Evolutionary conservation across 2,113 vertebrate species (phyloP), one percentile per base, ranked within the genome.

Genomic region (Crotalus tigris): DNA sequence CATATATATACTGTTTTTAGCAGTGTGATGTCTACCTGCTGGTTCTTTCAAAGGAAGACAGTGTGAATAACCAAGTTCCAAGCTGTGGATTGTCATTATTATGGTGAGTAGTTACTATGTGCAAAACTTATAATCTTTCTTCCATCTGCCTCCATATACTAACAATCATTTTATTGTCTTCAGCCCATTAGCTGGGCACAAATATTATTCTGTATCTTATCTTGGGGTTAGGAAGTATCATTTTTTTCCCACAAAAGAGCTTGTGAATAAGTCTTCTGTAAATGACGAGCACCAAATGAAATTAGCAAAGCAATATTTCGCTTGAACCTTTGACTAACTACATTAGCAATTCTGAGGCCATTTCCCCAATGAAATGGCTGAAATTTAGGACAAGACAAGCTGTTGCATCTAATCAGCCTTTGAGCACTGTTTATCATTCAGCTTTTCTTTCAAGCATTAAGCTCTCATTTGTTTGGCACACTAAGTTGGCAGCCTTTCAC

Each of bases 381-480:
- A 85, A 89, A 58, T 51, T 54, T 57, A n/a, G 87, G 51, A 11
- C 49, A 26, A 46, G 26, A 51, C 58, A 49, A 53, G 54, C 33
- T 5, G 17, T 21, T 33, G 29, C 75, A 39, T 61, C 55, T 93
- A 90, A 90, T 85, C 87, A 93, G 69, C 69, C 53, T 86, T 64
- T 54, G 88, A 92, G 69, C 92, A 59, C 53, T 81, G 88, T 75
- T 75, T 55, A 89, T 85, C 85, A 90, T 44, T 85, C 54, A 59
- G 23, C 39, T 69, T 93, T 90, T 53, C 75, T 85, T 87, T 91
- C 91, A 87, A 86, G 88, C 55, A 90, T 93, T 90, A 93, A 89
- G 69, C 29, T 93, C 29, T 23, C 46, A 86, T 51, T 86, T 53
- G 75, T 90, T 86, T 61, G 75, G 12, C 51, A 58, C 33, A 81